Evolutionary conservation across 1,140 invertebrate species (phyloP).

Genomic region (Papilio helenus): DNA sequence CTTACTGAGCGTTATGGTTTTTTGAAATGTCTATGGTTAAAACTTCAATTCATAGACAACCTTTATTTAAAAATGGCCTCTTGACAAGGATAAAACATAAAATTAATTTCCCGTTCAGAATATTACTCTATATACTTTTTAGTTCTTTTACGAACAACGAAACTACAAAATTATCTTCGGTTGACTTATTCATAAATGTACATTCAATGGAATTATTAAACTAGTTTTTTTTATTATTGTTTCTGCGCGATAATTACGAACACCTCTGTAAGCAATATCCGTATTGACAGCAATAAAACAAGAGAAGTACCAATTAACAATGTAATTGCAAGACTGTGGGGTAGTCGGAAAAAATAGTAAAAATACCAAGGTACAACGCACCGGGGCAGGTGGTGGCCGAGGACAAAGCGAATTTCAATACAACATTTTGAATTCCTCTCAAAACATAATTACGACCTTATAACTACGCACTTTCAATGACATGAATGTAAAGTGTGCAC

Average conservation of each 20-base stretch:
- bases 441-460: conserved; percentile 67
- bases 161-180: conserved; percentile 20
- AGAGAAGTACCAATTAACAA: conserved; percentile 26
- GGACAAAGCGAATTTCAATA: conserved; percentile 38
- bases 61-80: background rate
- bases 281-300: conserved; percentile 26
- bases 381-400: conserved; percentile 11
- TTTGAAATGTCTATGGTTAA: background rate
- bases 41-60: background rate
- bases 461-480: conserved; percentile 65
- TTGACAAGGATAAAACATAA: background rate
- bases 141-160: conserved; percentile 5
- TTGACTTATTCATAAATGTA: conserved; percentile 37
- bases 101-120: conserved; percentile 5
- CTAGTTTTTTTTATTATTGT: conserved; percentile 23
- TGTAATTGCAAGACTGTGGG: conserved; percentile 15
- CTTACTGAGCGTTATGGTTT: background rate
- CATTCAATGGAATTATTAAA: conserved; percentile 24
- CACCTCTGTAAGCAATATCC: conserved; percentile 28
- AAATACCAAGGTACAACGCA: conserved; percentile 6
- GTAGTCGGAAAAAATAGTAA: conserved; percentile 34
- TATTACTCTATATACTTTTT: background rate
- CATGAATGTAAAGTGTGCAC: conserved; percentile 70
- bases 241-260: conserved; percentile 28
- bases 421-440: conserved; percentile 59